These are phyloP conservation scores for Cinclus mexicanus DNA, from an alignment of 2,113 vertebrate genomes.

Conservation along the genomic window DNA sequence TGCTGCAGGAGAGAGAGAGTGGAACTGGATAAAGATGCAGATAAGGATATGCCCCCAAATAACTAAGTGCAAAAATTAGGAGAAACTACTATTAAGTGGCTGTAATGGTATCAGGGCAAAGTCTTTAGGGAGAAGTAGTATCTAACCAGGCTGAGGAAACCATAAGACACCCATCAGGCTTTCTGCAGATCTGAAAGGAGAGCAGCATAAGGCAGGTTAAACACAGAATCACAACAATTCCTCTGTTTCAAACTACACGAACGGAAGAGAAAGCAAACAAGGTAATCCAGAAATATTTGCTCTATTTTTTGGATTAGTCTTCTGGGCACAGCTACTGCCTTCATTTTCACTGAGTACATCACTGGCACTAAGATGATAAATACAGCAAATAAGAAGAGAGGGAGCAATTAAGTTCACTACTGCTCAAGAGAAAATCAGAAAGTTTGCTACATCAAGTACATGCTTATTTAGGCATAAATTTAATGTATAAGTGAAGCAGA, in stretches of 20 bases:
- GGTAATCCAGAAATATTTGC: neutral
- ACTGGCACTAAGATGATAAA: neutral
- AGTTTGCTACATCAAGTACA: neutral
- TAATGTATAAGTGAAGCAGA: neutral
- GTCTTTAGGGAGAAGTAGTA: neutral
- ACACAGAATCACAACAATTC: neutral
- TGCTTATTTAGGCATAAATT: neutral
- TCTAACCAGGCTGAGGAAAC: neutral
- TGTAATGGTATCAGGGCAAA: neutral
- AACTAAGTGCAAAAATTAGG: neutral
- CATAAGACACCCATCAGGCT: neutral
- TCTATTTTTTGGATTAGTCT: neutral
- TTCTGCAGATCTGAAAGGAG: neutral
- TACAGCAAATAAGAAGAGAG: neutral
- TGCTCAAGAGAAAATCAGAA: neutral
- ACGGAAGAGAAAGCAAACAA: conserved; percentile 14
- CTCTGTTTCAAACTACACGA: neutral
- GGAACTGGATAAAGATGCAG: neutral
- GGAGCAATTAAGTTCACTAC: neutral
- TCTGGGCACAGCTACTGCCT: neutral
- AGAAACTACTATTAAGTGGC: neutral
- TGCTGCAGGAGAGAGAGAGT: neutral
- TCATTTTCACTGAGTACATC: neutral
- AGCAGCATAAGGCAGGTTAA: neutral
- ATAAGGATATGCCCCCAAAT: neutral